Evolutionary conservation across 2,797 vertebrate species (phyloP), one percentile per base, ranked within the genome.

Genomic region (Argentina silus): DNA sequence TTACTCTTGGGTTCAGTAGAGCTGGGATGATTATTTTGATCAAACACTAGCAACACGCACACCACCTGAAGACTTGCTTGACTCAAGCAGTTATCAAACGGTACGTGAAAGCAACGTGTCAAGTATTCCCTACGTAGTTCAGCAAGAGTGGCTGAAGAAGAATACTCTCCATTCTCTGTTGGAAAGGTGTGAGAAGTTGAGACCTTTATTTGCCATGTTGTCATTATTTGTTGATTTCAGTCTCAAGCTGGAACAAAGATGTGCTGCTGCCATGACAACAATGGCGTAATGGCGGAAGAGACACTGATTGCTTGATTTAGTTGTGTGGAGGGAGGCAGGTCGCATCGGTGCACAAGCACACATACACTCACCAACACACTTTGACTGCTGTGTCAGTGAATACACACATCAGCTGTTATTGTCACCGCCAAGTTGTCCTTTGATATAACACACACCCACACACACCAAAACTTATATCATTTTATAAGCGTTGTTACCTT

Each of bases 201-300:
- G 80, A 55, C 69, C 65, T 76, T 36, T 68, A 67, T 80, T 87
- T 80, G 71, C 62, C 4, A 15, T 69, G 64, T 78, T 76, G 69
- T 50, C 81, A 82, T 84, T 77, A 72, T 79, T 73, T 80, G 62
- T 71, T 70, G n/a, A 50, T 81, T 76, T 73, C 57, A 75, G 67
- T 17, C 27, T 19, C 67, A 69, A 64, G 71, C 69, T 3, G 51
- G 60, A 69, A 69, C 83, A 81, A 61, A 80, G 85, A 82, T 79
- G 78, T 89, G 83, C 83, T 72, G 86, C 76, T 90, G 72, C 85
- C 84, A 88, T 90, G 88, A 87, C 80, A 89, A 91, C 89, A 3
- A 53, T 67, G 56, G 67, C 68, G 61, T 51, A 76, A 61, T 64
- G 59, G 72, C 77, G 70, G 73, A 42, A 73, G 73, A 70, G 53